Evolutionary conservation across 2,797 vertebrate genomes (phyloP).

Genomic region (Miopithecus talapoin): DNA sequence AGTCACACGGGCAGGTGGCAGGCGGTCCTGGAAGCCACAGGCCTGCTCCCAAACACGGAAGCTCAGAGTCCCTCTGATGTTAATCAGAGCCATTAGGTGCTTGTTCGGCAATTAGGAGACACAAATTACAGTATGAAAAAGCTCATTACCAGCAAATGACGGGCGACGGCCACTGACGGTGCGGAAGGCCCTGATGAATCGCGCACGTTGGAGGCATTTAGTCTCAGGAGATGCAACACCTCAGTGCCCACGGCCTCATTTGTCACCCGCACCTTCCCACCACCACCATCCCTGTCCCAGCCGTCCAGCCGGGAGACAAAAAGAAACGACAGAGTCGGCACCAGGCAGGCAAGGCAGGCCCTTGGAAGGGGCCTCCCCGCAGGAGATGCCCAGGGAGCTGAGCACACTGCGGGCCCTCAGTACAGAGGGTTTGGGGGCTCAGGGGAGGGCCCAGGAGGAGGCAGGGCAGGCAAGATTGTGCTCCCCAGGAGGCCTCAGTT

Average conservation of each 20-base stretch:
- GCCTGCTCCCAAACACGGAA: neutral
- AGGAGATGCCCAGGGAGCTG: neutral
- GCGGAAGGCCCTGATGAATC: neutral
- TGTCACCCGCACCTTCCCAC: neutral
- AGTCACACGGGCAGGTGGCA: neutral
- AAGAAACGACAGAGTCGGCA: neutral
- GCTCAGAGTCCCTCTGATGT: neutral
- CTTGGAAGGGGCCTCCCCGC: too few relatives aligned
- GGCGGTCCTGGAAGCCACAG: neutral
- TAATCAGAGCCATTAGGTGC: neutral
- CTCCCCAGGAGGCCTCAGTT: neutral
- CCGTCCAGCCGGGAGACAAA: neutral
- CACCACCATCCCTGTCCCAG: neutral
- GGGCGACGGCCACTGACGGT: rapidly evolving
- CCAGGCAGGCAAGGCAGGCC: neutral
- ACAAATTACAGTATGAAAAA: neutral
- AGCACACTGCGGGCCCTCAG: neutral
- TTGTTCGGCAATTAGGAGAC: neutral
- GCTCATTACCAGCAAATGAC: neutral
- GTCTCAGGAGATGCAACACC: neutral
- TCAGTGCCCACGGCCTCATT: rapidly evolving
- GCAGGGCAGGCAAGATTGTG: too few relatives aligned
- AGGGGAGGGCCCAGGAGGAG: neutral
- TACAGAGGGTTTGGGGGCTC: neutral
- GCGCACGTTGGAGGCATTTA: rapidly evolving